These are phyloP conservation scores for Campoletis sonorensis DNA, from an alignment of 1,140 invertebrate species.

Conservation along the genomic window DNA sequence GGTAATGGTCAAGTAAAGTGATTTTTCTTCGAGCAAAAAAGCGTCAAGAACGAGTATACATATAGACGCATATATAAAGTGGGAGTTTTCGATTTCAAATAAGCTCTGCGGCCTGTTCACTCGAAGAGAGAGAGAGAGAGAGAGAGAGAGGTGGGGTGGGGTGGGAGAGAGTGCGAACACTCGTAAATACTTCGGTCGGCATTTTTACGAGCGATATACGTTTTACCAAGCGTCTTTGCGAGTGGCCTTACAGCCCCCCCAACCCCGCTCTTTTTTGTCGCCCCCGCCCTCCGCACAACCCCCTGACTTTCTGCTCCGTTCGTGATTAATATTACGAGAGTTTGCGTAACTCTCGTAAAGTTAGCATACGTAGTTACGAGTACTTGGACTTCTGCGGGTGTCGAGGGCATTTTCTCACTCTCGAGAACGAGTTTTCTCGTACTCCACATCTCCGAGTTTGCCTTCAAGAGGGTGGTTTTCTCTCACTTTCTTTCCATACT, in stretches of 20 bases:
- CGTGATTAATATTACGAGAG: conserved; percentile 76
- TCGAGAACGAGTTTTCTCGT: conserved; percentile 24
- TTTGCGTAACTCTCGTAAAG: conserved; percentile 75
- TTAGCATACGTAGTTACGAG: conserved; percentile 66
- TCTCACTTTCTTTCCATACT: conserved; percentile 27
- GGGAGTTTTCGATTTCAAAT: conserved; percentile 43
- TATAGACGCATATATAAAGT: neutral
- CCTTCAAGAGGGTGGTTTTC: conserved; percentile 33
- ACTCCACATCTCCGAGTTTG: conserved; percentile 17
- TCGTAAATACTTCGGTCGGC: conserved; percentile 66
- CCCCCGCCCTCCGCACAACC: neutral
- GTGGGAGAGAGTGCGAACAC: conserved; percentile 54
- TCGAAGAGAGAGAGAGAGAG: no score
- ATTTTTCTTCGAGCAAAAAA: neutral
- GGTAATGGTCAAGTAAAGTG: neutral
- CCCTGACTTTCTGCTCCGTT: neutral
- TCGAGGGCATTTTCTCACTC: conserved; percentile 45
- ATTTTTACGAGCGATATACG: conserved; percentile 69
- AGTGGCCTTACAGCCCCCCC: conserved; percentile 53
- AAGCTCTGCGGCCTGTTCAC: conserved; percentile 36
- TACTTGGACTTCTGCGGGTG: conserved; percentile 50
- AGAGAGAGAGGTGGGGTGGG: neutral
- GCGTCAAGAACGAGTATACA: neutral
- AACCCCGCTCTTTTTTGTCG: conserved; percentile 6
- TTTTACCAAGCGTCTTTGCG: conserved; percentile 64